Percentiles rank a stretch among this genome's conserved stretches.
Evolutionary conservation across 2,113 vertebrate species (phyloP).

Genomic region (Xiphorhynchus elegans): DNA sequence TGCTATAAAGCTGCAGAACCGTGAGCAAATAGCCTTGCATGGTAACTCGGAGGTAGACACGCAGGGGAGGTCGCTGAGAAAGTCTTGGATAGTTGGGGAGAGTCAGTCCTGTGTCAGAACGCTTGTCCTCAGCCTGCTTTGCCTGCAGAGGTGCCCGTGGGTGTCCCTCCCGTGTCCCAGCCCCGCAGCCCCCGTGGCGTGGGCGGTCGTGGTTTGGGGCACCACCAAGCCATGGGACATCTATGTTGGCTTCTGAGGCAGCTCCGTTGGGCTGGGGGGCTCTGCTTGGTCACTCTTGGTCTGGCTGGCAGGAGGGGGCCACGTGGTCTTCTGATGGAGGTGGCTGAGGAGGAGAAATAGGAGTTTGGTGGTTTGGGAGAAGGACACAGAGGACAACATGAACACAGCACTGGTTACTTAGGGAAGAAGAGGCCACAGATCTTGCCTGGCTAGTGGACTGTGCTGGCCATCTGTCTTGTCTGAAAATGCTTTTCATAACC

Average conservation of each 20-base stretch:
- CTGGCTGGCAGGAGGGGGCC: conserved; percentile 49
- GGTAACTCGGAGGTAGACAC: conserved; percentile 12
- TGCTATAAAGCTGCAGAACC: conserved; percentile 58
- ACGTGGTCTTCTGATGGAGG: conserved; percentile 62
- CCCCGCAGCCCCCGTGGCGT: not conserved
- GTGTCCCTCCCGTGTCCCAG: not conserved
- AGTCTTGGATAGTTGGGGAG: not conserved
- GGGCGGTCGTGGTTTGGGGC: not conserved
- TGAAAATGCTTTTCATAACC: not conserved
- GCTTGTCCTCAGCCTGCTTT: not conserved
- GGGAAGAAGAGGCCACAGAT: not conserved
- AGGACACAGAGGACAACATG: not conserved
- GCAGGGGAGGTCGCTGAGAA: not conserved
- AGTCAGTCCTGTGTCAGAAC: not conserved
- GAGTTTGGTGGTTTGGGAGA: not conserved
- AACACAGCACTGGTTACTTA: not conserved
- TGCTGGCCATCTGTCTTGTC: not conserved
- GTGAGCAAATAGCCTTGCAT: not conserved
- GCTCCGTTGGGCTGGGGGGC: not conserved
- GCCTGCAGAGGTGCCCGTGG: not conserved
- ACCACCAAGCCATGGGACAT: not conserved
- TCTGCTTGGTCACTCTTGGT: not conserved
- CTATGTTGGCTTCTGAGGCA: conserved; percentile 11
- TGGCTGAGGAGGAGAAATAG: conserved; percentile 29
- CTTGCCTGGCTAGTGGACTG: not conserved